Evolutionary conservation across 2,113 vertebrate genomes (phyloP).

Genomic region (Sylvietta virens): DNA sequence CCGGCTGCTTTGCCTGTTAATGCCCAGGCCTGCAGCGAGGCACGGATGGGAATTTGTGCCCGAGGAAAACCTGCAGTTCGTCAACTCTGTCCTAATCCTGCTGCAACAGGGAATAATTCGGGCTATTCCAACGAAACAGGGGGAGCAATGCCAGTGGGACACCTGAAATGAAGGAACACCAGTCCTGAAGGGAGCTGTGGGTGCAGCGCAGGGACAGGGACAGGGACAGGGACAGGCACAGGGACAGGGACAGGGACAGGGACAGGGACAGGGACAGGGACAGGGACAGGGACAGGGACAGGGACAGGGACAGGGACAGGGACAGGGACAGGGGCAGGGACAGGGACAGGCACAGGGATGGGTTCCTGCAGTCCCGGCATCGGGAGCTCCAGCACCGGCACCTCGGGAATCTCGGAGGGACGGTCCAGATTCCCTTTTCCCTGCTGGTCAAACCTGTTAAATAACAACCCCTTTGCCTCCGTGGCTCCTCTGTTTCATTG

Average conservation of each 20-base stretch:
- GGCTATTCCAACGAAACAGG: neutral
- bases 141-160: neutral
- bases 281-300: too few species aligned
- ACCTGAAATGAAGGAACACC: neutral
- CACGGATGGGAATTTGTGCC: accelerated
- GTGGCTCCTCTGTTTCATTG: neutral
- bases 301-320: too few species aligned
- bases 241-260: too few species aligned
- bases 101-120: neutral
- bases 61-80: neutral
- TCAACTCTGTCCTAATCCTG: neutral
- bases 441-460: neutral
- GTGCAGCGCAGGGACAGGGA: too few species aligned
- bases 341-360: too few species aligned
- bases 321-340: too few species aligned
- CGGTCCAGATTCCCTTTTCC: neutral
- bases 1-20: neutral
- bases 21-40: accelerated
- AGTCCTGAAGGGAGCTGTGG: neutral
- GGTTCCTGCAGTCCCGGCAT: accelerated
- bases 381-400: accelerated
- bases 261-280: too few species aligned
- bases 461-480: neutral
- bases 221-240: too few species aligned
- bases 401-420: accelerated